A percentile compares a stretch with the other conserved stretches of the same genome.
Conservation (phyloP, 2,113 vertebrate genomes). For the Scortum barcoo region DNA sequence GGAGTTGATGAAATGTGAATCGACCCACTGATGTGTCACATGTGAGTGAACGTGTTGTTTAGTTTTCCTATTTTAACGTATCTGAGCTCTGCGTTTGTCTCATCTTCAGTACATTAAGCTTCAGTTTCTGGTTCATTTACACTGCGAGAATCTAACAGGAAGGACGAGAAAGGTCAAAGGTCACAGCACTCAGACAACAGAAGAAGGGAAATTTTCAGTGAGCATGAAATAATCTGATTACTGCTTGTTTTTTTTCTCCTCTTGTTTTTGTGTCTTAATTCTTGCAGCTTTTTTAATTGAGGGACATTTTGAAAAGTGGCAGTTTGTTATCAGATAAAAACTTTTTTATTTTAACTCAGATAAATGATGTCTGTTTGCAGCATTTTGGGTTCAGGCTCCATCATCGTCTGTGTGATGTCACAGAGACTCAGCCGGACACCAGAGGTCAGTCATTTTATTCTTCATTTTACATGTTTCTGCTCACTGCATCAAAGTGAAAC, state of each 20-base stretch:
- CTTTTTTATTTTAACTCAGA: too few relatives aligned
- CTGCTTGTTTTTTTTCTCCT: not conserved
- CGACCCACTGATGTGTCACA: too few relatives aligned
- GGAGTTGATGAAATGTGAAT: too few relatives aligned
- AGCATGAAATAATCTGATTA: not conserved
- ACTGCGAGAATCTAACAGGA: not conserved
- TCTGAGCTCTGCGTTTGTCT: too few relatives aligned
- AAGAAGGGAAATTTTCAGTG: not conserved
- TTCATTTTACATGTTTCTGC: not conserved
- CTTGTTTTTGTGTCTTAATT: too few relatives aligned
- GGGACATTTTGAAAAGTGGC: not conserved
- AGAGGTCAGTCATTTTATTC: slow-evolving; percentile 65
- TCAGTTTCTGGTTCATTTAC: not conserved
- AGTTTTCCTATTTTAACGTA: too few relatives aligned
- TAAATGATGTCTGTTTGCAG: slow-evolving; percentile 41
- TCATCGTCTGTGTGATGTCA: slow-evolving; percentile 69
- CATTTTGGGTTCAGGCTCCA: slow-evolving; percentile 77
- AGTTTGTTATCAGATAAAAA: not conserved
- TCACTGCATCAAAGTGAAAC: too few relatives aligned
- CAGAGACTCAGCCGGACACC: slow-evolving; percentile 68
- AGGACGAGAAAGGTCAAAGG: slow-evolving; percentile 25
- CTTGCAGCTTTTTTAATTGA: not conserved
- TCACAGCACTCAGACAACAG: slow-evolving; percentile 8
- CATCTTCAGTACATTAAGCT: not conserved
- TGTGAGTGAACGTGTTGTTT: too few relatives aligned